Percentiles rank a stretch among this genome's conserved stretches.
Conservation (phyloP, 2,888 invertebrate species). For the Syrista parreyssii region DNA sequence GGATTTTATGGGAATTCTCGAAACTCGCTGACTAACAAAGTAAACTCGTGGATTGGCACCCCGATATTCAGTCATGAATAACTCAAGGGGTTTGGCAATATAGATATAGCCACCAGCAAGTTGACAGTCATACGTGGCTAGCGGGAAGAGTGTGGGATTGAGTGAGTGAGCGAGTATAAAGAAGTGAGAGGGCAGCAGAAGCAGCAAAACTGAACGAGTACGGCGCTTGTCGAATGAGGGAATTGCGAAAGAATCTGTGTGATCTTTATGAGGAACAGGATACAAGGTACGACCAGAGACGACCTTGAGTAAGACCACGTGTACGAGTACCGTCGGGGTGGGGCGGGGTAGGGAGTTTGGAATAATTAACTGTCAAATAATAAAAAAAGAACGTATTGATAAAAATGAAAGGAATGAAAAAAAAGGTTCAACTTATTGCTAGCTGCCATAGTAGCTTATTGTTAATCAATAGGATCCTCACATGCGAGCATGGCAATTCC, state of each 20-base stretch:
- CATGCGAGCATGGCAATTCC: background rate
- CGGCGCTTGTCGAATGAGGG: background rate
- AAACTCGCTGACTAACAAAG: background rate
- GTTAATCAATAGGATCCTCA: background rate
- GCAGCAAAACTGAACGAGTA: background rate
- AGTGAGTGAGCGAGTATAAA: no score
- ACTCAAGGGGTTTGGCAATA: background rate
- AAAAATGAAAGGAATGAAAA: background rate
- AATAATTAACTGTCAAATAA: background rate
- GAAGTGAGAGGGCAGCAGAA: background rate
- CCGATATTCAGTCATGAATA: no score
- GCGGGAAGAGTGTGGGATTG: background rate
- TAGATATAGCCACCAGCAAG: background rate
- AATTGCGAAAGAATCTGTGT: background rate
- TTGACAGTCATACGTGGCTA: background rate
- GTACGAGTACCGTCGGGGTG: background rate
- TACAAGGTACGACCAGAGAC: background rate
- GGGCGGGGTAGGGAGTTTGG: background rate
- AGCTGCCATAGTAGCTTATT: background rate
- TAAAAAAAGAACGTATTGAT: background rate
- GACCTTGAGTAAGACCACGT: background rate
- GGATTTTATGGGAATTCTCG: background rate
- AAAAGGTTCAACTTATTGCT: background rate
- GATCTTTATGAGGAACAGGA: background rate
- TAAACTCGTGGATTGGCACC: background rate